Evolutionary conservation across 2,797 vertebrate genomes (phyloP), one percentile per base, ranked within the genome.

Genomic region (Xerus rutilus): DNA sequence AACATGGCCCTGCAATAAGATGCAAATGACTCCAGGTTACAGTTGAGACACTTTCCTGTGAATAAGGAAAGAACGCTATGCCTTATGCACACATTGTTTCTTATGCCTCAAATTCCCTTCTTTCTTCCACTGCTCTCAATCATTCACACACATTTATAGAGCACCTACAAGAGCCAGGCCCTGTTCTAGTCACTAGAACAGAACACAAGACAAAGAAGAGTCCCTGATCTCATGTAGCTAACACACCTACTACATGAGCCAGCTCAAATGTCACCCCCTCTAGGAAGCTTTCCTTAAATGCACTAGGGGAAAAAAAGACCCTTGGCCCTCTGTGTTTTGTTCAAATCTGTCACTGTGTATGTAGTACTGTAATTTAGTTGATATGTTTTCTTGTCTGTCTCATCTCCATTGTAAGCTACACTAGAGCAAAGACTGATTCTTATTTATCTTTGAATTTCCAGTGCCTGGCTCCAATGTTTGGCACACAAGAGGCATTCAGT

Each of bases 371-470:
- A 89, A 89, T 87, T 91, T 67, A 72, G 25, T 52, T 92, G 67
- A 64, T 73, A 64, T 87, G 35, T 92, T 89, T 78, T 79, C 83
- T 89, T 93, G 17, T 52, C 74, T 91, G 21, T 83, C 23, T 93
- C 84, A 87, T 87, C 67, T 89, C 81, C 96, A 94, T 35, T 59
- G 57, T 88, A 70, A 93, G 57, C 59, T 93, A 86, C 25, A 74
- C 11, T 20, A 94, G 15, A 52, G 35, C 74, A 92, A 93, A 89
- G 30, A 52, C 47, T 85, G 69, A 64, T 86, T 91, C 72, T 72
- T 95, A 83, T 65, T 93, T 91, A 74, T 78, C 94, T 94, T 86
- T 87, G 67, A 89, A 74, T 91, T n/a, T 85, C 86, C 35, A 67
- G 72, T 7, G 20, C 43, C 89, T 87, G 43, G 49, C 49, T 94